Percentiles rank a stretch among this genome's conserved stretches.
These are phyloP conservation scores for Nothocercus julius DNA, from an alignment of 2,113 vertebrate species.

Conservation along the genomic window DNA sequence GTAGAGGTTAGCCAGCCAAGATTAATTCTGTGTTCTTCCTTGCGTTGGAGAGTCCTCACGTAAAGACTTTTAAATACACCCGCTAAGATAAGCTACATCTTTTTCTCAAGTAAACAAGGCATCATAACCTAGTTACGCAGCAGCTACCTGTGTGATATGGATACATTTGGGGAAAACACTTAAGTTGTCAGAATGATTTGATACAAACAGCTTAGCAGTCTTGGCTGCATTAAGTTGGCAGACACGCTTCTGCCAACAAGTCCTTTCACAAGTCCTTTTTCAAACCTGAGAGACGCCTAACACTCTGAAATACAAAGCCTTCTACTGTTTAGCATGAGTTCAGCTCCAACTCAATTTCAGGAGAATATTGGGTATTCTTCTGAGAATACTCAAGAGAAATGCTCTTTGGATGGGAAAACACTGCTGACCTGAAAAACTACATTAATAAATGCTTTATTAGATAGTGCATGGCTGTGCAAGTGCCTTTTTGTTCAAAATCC, in stretches of 20 bases:
- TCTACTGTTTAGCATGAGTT: neutral
- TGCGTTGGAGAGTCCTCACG: neutral
- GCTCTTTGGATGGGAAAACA: neutral
- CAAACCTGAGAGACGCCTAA: neutral
- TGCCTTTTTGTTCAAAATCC: neutral
- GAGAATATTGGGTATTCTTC: neutral
- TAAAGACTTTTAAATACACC: neutral
- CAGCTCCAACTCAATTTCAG: neutral
- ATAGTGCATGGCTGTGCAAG: neutral
- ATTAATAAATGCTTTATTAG: neutral
- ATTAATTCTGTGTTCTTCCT: neutral
- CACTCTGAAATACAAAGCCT: neutral
- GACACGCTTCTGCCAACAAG: too few species aligned
- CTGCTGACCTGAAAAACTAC: slow-evolving; percentile 5
- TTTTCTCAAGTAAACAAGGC: neutral
- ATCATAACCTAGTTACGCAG: neutral
- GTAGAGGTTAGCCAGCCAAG: neutral
- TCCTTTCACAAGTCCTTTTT: neutral
- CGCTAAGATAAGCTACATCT: neutral
- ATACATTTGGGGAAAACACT: neutral
- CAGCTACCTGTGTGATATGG: neutral
- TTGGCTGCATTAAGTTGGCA: neutral
- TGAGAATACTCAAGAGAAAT: neutral
- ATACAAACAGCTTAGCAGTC: neutral
- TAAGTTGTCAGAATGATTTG: neutral